These are phyloP conservation scores for Diabrotica undecimpunctata DNA, from an alignment of 1,140 invertebrate genomes.

Conservation along the genomic window DNA sequence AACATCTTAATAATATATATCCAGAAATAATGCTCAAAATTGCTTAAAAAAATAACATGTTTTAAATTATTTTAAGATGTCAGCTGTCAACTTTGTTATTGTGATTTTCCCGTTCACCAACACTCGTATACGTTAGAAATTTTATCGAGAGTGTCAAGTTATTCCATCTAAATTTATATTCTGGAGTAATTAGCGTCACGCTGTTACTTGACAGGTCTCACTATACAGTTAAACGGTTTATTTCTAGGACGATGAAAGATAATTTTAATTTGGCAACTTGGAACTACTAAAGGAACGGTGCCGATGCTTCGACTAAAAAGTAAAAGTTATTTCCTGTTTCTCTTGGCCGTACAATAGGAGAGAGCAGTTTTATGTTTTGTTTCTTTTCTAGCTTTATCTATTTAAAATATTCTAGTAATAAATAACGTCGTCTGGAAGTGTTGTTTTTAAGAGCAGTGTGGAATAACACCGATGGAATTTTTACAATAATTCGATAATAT, in stretches of 20 bases:
- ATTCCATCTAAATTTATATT: conserved; percentile 7
- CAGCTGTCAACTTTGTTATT: no score
- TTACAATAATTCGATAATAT: no score
- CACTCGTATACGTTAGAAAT: background rate
- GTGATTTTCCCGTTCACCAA: no score
- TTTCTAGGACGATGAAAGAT: conserved; percentile 24
- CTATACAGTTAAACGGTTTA: conserved; percentile 15
- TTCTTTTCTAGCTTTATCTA: no score
- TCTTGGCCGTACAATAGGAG: conserved; percentile 7
- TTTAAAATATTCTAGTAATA: no score
- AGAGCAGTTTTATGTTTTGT: background rate
- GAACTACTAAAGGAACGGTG: conserved; percentile 1
- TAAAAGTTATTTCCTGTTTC: conserved; percentile 13
- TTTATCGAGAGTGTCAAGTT: conserved; percentile 6
- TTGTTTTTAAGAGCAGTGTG: no score
- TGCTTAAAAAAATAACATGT: no score
- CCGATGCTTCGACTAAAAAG: conserved; percentile 2
- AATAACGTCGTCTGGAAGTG: no score
- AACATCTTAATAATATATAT: no score
- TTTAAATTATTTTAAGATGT: no score
- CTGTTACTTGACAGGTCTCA: conserved; percentile 28
- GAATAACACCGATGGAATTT: no score
- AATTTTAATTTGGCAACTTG: conserved; percentile 33
- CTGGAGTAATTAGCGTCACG: conserved; percentile 30
- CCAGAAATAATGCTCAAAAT: no score